Base-by-base conservation (phyloP, 2,888 invertebrate species). In the Glomeris marginata region DNA sequence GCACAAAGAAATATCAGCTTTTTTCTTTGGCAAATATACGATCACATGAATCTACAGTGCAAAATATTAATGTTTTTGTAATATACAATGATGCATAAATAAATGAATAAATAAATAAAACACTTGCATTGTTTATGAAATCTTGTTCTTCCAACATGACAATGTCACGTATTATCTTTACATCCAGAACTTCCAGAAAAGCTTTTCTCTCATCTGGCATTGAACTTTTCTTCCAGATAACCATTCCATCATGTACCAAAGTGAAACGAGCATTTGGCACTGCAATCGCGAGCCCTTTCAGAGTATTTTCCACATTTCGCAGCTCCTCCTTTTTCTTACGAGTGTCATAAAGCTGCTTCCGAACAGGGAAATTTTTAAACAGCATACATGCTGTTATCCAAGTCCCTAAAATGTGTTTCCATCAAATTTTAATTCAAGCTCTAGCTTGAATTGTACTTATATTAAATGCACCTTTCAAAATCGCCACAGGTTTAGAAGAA, bases 381-480 rank as follows among this genome's bases (percentile, higher is more conserved):
- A 77, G 59, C 52, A 72, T 63, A 33, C 58, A 63, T 1, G 71
- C 72, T 51, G 64, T 62, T 1, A 77, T 64, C 4, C 69, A 69
- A 10, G 77, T 77, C 33, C 77, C 77, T 75, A 55, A 56, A 46
- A n/a, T n/a, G n/a, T n/a, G n/a, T n/a, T n/a, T n/a, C n/a, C n/a
- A n/a, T n/a, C n/a, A n/a, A n/a, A n/a, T n/a, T n/a, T n/a, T n/a
- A 49, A 15, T 45, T 35, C 22, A 6, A 36, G 41, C 10, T 45
- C 28, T 8, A n/a, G 16, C 21, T 15, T 15, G 3, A 45, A 1
- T 35, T 35, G 22, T 1, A 18, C 41, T 38, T 37, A 13, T 34
- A 6, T 10, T 13, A 18, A 18, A 8, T 41, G 50, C 59, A 74
- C 74, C 74, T 58, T 62, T 66, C 42, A 66, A 62, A 52, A 70